Evolutionary conservation across 92 coral and sea anemone genomes (phyloP).

Genomic region (Actinostola sp.): DNA sequence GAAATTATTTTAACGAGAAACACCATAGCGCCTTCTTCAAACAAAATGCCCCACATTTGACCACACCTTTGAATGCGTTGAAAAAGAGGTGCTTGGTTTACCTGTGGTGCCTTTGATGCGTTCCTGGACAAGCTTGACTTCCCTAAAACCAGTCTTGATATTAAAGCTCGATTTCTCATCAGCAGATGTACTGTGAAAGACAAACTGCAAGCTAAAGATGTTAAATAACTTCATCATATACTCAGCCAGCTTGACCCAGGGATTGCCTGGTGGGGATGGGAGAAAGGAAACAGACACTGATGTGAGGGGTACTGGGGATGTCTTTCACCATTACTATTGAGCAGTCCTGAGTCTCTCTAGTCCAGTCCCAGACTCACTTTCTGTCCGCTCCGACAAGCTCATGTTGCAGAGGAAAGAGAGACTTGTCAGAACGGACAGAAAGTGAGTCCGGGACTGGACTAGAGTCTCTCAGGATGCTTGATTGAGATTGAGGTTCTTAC

Average conservation of each 20-base stretch:
- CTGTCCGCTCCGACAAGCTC: background rate
- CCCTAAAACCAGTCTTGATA: constrained; percentile 81
- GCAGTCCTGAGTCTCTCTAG: too few relatives aligned
- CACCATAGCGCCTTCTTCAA: background rate
- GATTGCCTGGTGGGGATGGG: too few relatives aligned
- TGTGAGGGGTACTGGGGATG: too few relatives aligned
- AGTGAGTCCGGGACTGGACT: background rate
- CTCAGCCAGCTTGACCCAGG: too few relatives aligned
- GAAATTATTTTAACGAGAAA: background rate
- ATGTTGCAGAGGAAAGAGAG: too few relatives aligned
- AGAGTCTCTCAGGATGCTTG: too few relatives aligned
- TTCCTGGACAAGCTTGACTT: constrained; percentile 84
- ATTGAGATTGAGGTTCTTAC: constrained; percentile 27
- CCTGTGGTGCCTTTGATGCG: constrained; percentile 73
- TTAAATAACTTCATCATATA: too few relatives aligned
- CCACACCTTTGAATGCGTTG: too few relatives aligned
- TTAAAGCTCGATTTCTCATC: constrained; percentile 30
- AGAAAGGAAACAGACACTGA: too few relatives aligned
- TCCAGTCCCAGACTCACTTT: background rate
- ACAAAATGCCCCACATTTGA: background rate
- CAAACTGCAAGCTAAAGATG: constrained; percentile 37
- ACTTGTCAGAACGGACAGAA: background rate
- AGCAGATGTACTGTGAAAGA: constrained; percentile 42
- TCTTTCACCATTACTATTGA: too few relatives aligned
- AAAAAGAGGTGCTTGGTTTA: too few relatives aligned